Evolutionary conservation across 2,888 invertebrate species (phyloP), one percentile per base, ranked within the genome.

Genomic region (Papilio protenor): DNA sequence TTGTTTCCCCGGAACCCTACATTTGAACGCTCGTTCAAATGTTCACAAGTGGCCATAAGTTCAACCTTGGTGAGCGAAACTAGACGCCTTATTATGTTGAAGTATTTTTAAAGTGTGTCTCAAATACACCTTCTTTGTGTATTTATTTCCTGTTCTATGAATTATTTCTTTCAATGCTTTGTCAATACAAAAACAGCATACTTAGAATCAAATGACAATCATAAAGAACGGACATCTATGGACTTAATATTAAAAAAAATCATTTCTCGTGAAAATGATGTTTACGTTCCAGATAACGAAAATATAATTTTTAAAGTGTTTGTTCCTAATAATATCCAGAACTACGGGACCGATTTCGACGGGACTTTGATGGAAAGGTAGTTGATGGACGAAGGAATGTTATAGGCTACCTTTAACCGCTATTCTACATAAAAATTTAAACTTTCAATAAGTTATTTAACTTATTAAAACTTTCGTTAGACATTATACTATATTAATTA

Each of bases 1-100:
- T 78, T 78, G 78, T 78, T 78, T 52, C n/a, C 52, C 61, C 75
- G 78, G 75, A 78, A 78, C 78, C 78, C 78, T 78, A 78, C 27
- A 71, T 61, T 52, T 64, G 75, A 64, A 66, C 47, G n/a, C 71
- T 66, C 21, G 57, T 78, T 75, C 71, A 75, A 75, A 78, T 61
- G 66, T 47, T 59, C 74, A 52, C 64, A 52, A 75, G 75, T 72
- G 73, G 27, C 45, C n/a, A 23, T 75, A 40, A 27, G 70, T 70
- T 61, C 64, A 66, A 69, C 66, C 66, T 69, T 45, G 66, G 45
- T 69, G n/a, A 78, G 64, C 49, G 71, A 52, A 47, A 47, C 69
- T 77, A 40, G 23, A 61, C 61, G 45, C 33, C 47, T 77, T 57
- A 73, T 47, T 49, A 69, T 45, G 12, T 69, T 45, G n/a, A 69